phyloP scores from a whole-genome alignment of 2,888 invertebrate genomes.

The Teleiodes luculella region DNA sequence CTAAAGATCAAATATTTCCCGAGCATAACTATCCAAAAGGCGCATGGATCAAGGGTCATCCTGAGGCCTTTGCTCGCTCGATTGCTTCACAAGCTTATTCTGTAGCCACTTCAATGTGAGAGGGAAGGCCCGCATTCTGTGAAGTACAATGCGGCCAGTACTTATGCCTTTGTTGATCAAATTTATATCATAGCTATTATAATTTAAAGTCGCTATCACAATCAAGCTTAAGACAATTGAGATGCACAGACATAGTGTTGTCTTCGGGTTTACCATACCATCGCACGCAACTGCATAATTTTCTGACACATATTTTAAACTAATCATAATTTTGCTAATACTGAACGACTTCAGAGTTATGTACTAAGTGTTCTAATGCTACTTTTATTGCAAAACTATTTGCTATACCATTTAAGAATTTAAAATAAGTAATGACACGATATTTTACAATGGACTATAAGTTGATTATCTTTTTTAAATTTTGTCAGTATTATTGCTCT shows the following conservation, averaged over 20 bases:
- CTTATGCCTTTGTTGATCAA: background rate
- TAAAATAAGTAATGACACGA: background rate
- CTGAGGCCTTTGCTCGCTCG: background rate
- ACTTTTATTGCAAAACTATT: too few species aligned
- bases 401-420: too few species aligned
- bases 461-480: background rate
- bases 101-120: background rate
- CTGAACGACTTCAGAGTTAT: too few species aligned
- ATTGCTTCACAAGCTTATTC: background rate
- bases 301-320: too few species aligned
- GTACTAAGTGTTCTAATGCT: too few species aligned
- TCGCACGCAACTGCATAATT: too few species aligned
- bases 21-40: background rate
- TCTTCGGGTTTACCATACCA: too few species aligned
- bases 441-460: background rate
- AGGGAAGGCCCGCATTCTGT: constrained; percentile 1
- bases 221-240: too few species aligned
- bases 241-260: too few species aligned
- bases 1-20: constrained; percentile 5
- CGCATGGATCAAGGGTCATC: background rate
- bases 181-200: too few species aligned
- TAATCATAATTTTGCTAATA: too few species aligned
- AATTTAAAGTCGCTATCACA: too few species aligned
- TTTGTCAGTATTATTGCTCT: background rate
- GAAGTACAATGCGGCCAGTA: background rate